Percentiles rank a stretch among this genome's conserved stretches.
phyloP scores from a whole-genome alignment of 1,140 invertebrate genomes.

The Goniozus legneri region DNA sequence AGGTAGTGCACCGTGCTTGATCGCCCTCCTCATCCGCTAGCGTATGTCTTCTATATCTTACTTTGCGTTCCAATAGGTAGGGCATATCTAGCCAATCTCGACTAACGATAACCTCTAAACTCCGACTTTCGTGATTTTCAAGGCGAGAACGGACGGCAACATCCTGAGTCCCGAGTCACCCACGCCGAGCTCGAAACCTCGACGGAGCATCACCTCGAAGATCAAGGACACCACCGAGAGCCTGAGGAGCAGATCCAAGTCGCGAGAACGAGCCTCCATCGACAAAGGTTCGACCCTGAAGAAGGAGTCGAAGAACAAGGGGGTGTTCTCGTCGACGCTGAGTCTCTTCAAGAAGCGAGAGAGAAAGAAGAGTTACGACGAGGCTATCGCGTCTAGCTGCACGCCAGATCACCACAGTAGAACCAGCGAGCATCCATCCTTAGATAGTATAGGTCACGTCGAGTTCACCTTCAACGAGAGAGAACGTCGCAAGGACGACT shows the following conservation, averaged over 20 bases:
- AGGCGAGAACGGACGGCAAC: conserved; percentile 39
- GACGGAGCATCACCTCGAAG: conserved; percentile 45
- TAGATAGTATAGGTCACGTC: conserved; percentile 49
- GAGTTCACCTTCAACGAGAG: conserved; percentile 47
- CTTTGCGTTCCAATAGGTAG: neutral
- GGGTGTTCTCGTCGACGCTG: conserved; percentile 52
- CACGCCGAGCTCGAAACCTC: conserved; percentile 44
- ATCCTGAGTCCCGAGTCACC: conserved; percentile 66
- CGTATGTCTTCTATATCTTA: neutral
- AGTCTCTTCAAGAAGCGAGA: conserved; percentile 55
- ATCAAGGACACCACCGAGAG: conserved; percentile 48
- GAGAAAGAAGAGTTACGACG: conserved; percentile 47
- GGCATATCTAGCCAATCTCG: too few relatives aligned
- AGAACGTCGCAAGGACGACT: conserved; percentile 31
- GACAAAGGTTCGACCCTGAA: conserved; percentile 40
- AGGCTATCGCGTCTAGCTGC: conserved; percentile 21
- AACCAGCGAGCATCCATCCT: conserved; percentile 22
- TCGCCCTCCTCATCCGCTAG: neutral
- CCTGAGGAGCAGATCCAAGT: conserved; percentile 43
- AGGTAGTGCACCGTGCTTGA: neutral
- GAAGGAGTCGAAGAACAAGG: conserved; percentile 52
- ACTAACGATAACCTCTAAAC: too few relatives aligned
- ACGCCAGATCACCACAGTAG: neutral
- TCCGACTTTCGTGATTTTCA: too few relatives aligned
- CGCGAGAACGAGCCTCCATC: conserved; percentile 31